Conservation (phyloP, 1,140 invertebrate genomes). For the Aphidius gifuensis region DNA sequence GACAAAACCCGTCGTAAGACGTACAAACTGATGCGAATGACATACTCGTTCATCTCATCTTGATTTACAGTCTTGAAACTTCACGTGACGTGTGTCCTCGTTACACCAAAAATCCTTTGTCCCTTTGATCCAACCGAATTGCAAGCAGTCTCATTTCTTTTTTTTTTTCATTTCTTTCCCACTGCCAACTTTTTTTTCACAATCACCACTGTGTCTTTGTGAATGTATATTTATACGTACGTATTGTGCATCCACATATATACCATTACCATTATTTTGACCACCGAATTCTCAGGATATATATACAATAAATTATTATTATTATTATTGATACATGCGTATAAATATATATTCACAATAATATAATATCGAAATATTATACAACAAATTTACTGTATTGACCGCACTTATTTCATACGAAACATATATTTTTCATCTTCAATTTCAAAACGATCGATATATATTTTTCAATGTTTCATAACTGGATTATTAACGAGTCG, state of each 20-base stretch:
- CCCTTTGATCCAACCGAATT: constrained; percentile 20
- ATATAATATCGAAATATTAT: not conserved
- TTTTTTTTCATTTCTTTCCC: too few relatives aligned
- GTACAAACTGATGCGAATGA: not conserved
- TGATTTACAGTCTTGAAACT: constrained; percentile 20
- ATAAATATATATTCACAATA: not conserved
- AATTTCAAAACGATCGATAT: constrained; percentile 7
- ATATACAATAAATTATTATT: too few relatives aligned
- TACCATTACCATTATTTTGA: too few relatives aligned
- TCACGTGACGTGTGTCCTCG: constrained; percentile 24
- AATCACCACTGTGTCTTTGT: too few relatives aligned
- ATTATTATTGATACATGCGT: too few relatives aligned
- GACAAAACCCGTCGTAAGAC: constrained; percentile 19
- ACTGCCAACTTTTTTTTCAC: too few relatives aligned
- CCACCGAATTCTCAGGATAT: too few relatives aligned
- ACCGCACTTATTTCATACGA: not conserved
- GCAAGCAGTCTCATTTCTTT: not conserved
- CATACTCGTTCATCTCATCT: constrained; percentile 12
- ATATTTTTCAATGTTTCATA: constrained; percentile 3
- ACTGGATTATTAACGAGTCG: constrained; percentile 1
- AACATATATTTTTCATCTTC: constrained; percentile 3
- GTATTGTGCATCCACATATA: too few relatives aligned
- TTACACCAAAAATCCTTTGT: constrained; percentile 27
- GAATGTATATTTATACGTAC: too few relatives aligned
- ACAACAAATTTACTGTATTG: not conserved